These are phyloP conservation scores for Hydrotaea cyrtoneurina DNA, from an alignment of 2,888 invertebrate species.

Conservation along the genomic window DNA sequence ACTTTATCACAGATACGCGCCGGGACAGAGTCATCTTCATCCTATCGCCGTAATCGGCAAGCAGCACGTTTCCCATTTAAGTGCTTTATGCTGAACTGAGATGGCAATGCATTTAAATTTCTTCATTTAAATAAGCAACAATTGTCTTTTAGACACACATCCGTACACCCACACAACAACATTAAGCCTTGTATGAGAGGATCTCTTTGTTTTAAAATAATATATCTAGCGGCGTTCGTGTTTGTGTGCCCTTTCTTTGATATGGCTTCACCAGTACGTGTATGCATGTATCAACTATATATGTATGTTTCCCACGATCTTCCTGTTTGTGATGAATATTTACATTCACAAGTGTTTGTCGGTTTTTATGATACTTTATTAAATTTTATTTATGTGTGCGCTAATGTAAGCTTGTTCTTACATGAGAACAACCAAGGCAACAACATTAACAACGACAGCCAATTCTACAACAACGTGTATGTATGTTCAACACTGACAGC, in stretches of 20 bases:
- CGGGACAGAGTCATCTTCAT: neutral
- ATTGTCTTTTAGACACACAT: constrained; percentile 26
- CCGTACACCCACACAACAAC: constrained; percentile 2
- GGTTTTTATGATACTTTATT: constrained; percentile 59
- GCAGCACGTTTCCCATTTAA: constrained; percentile 56
- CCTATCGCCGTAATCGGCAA: constrained; percentile 14
- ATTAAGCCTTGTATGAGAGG: constrained; percentile 35
- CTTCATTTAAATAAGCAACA: constrained; percentile 57
- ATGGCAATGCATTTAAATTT: constrained; percentile 61
- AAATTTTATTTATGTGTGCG: constrained; percentile 56
- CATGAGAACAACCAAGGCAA: constrained; percentile 11
- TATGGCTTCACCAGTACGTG: neutral
- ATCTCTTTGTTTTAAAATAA: constrained; percentile 26
- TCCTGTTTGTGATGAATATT: constrained; percentile 13
- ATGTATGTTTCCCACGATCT: neutral
- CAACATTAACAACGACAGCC: constrained; percentile 1
- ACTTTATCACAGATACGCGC: neutral
- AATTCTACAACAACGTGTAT: neutral
- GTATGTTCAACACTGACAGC: neutral
- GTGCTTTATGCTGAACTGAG: constrained; percentile 55
- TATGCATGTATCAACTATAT: neutral
- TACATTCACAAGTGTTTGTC: constrained; percentile 48
- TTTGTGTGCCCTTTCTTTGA: neutral
- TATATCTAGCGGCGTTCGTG: neutral
- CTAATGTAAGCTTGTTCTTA: constrained; percentile 50